Base-by-base conservation (phyloP, 2,888 invertebrate genomes). In the Tricholauxania praeusta region DNA sequence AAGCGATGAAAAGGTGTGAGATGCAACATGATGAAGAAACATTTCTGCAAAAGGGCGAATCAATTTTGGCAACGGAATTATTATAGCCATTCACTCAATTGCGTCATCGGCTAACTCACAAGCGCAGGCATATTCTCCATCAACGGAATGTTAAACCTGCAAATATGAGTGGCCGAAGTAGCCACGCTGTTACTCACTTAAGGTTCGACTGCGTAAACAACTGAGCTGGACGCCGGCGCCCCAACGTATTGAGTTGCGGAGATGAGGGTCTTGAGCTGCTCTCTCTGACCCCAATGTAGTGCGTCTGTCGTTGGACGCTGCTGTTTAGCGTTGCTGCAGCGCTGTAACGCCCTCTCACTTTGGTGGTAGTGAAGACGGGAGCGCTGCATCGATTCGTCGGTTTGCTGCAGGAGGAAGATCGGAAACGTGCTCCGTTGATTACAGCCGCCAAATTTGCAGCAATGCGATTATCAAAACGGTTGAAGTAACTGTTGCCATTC, bases 201-300 rank as follows among this genome's bases (percentile, higher is more conserved):
- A 85, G 80, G 79, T 87, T 86, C 64, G 84, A 80, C 74, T 84
- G 84, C 49, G 79, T 80, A 77, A 86, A 85, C 55, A 86, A 81
- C 77, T 86, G 83, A 76, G 83, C 76, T 8, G 86, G 86, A n/a
- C 83, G 81, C 14, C 57, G 72, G 5, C 81, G 79, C 63, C 79
- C 81, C 39, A 32, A 12, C 65, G 53, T 59, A 39, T 39, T 39
- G 39, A 73, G 62, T 67, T 51, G 32, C 12, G 75, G 65, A 57
- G 75, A 57, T 19, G 71, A 51, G 22, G 73, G 69, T 22, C 64
- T 55, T 28, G 72, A 53, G 32, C 39, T 51, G 47, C 51, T 2
- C 0, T 19, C 32, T 15, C 10, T 32, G 39, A 28, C 22, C 8
- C 55, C 19, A 39, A 12, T 53, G 66, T 48, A 17, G 6, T 53